Conservation (phyloP, 2,888 invertebrate species). For the Idaea biselata region DNA sequence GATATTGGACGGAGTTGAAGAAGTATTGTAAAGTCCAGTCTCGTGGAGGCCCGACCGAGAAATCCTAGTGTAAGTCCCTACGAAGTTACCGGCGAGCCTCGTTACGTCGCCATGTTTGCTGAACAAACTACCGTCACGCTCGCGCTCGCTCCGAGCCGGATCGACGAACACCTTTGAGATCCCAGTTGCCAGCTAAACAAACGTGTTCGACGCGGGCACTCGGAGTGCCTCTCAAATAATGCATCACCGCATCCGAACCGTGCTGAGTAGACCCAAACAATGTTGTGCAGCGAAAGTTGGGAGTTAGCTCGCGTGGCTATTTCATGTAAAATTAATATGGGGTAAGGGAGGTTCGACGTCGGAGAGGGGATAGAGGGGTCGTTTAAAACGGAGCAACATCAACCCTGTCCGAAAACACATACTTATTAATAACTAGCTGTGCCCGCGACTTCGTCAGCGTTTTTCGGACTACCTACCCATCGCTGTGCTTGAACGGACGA, state of each 20-base stretch:
- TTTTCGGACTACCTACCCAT: no score
- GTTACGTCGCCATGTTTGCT: conserved; percentile 4
- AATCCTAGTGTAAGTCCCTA: conserved; percentile 10
- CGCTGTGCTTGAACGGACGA: no score
- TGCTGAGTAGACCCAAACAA: conserved; percentile 9
- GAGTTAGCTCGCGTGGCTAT: conserved; percentile 8
- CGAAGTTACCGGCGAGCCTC: conserved; percentile 7
- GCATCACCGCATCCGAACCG: conserved; percentile 17
- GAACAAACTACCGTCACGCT: not conserved
- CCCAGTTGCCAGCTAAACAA: conserved; percentile 30
- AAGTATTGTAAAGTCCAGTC: conserved; percentile 7
- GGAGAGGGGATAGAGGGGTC: not conserved
- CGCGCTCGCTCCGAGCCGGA: not conserved
- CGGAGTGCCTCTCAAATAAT: conserved; percentile 23
- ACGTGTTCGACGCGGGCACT: conserved; percentile 9
- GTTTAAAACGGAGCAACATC: not conserved
- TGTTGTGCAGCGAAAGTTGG: conserved; percentile 2
- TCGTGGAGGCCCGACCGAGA: conserved; percentile 10
- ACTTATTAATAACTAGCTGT: conserved; percentile 8
- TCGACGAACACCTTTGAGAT: conserved; percentile 27
- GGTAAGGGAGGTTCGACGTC: not conserved
- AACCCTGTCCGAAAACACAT: conserved; percentile 4
- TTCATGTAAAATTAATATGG: conserved; percentile 17
- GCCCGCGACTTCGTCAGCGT: conserved; percentile 5
- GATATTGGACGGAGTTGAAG: not conserved